These are phyloP conservation scores for Dicentrarchus labrax DNA, from an alignment of 2,113 vertebrate genomes.

Conservation along the genomic window DNA sequence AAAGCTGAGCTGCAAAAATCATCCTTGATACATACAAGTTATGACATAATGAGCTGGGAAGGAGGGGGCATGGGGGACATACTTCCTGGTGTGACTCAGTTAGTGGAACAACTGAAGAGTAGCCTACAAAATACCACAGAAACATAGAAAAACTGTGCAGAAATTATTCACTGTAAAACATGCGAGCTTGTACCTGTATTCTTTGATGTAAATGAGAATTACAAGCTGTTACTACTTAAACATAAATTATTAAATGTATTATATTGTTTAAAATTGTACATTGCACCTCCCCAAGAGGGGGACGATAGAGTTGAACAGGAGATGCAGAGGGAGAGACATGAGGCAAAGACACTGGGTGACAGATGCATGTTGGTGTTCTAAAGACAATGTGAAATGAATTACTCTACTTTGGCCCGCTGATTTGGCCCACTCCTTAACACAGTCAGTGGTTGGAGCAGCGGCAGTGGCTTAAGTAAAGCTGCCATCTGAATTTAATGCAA, in stretches of 20 bases:
- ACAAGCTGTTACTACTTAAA: background rate
- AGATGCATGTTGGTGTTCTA: too few relatives aligned
- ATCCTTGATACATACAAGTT: slow-evolving; percentile 34
- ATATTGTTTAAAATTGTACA: too few relatives aligned
- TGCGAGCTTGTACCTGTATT: background rate
- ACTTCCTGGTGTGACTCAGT: background rate
- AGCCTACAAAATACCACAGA: background rate
- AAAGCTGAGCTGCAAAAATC: slow-evolving; percentile 28
- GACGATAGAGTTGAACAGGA: background rate
- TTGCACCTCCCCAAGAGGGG: background rate
- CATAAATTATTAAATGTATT: background rate
- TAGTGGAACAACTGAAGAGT: background rate
- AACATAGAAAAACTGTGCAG: background rate
- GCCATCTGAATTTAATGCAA: too few relatives aligned
- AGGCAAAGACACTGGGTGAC: too few relatives aligned
- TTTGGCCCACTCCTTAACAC: too few relatives aligned
- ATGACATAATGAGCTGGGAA: slow-evolving; percentile 26
- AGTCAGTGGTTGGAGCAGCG: too few relatives aligned
- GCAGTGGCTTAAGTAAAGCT: too few relatives aligned
- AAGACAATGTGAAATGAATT: too few relatives aligned
- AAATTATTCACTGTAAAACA: background rate
- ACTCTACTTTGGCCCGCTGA: too few relatives aligned
- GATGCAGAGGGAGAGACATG: too few relatives aligned
- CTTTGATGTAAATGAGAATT: background rate
- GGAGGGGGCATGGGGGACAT: background rate